phyloP scores from a whole-genome alignment of 2,113 vertebrate genomes.

The Petaurus breviceps region DNA sequence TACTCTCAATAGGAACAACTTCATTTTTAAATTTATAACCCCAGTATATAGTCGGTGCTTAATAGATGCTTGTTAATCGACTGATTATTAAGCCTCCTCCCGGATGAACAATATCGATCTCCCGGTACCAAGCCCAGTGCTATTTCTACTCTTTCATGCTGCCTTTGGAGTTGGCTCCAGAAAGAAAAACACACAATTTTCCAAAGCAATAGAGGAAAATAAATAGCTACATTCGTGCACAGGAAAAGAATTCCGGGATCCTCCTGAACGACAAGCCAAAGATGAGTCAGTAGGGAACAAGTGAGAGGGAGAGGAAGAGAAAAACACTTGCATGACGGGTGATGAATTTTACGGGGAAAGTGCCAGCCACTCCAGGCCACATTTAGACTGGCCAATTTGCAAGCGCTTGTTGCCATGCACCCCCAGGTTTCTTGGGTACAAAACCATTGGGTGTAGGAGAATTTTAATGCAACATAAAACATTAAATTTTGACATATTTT shows the following conservation, averaged over 20 bases:
- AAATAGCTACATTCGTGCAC: not conserved
- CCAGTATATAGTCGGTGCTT: not conserved
- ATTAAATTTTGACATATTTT: not conserved
- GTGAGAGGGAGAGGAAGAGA: not conserved
- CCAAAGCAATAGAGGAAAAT: not conserved
- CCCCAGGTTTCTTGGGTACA: not conserved
- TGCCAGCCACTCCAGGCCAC: not conserved
- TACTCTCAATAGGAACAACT: not conserved
- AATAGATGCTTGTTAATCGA: not conserved
- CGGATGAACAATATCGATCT: not conserved
- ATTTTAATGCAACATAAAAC: not conserved
- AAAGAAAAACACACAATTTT: not conserved
- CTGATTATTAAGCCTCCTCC: not conserved
- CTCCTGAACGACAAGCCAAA: not conserved
- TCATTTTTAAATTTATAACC: not conserved
- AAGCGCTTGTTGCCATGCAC: not conserved
- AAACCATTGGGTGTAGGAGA: not conserved
- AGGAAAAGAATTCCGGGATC: not conserved
- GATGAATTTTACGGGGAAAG: not conserved
- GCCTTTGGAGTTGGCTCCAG: not conserved
- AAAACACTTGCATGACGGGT: not conserved
- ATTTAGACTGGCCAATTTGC: not conserved
- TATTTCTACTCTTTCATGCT: not conserved
- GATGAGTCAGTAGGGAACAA: not conserved
- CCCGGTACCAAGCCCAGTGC: not conserved